These are phyloP conservation scores for Rhyacophila brunnea DNA, from an alignment of 1,140 invertebrate species.

Conservation along the genomic window DNA sequence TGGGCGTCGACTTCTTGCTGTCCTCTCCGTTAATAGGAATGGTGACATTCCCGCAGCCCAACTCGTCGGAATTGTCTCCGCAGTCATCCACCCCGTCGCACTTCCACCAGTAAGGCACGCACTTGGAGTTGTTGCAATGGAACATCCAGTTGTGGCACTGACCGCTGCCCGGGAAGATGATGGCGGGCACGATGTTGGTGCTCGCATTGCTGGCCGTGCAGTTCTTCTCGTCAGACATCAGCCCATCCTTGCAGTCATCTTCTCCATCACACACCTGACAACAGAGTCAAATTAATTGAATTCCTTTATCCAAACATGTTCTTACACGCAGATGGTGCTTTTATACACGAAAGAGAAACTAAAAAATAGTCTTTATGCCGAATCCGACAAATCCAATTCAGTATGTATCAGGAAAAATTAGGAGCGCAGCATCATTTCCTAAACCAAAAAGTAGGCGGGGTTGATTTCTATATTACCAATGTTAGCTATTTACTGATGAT, in stretches of 20 bases:
- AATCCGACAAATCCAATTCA: no score
- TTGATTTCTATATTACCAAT: no score
- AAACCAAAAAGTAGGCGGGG: no score
- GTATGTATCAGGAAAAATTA: no score
- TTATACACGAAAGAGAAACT: no score
- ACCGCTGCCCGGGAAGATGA: slow-evolving; percentile 40
- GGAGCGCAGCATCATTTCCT: no score
- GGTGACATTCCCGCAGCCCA: slow-evolving; percentile 55
- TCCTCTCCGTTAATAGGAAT: slow-evolving; percentile 37
- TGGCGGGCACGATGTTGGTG: slow-evolving; percentile 38
- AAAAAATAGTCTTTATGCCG: no score
- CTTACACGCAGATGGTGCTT: no score
- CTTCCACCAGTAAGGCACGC: slow-evolving; percentile 84
- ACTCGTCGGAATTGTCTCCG: slow-evolving; percentile 75
- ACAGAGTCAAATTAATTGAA: neutral
- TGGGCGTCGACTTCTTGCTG: slow-evolving; percentile 41
- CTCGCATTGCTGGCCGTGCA: slow-evolving; percentile 54
- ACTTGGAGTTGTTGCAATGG: slow-evolving; percentile 69
- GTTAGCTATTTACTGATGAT: no score
- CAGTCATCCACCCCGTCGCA: slow-evolving; percentile 68
- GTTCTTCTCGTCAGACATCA: slow-evolving; percentile 71
- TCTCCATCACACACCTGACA: slow-evolving; percentile 69
- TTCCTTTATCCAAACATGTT: no score
- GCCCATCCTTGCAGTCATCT: slow-evolving; percentile 62
- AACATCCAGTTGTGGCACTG: slow-evolving; percentile 77